Evolutionary conservation across 1,140 invertebrate species (phyloP).

Genomic region (Centruroides vittatus): DNA sequence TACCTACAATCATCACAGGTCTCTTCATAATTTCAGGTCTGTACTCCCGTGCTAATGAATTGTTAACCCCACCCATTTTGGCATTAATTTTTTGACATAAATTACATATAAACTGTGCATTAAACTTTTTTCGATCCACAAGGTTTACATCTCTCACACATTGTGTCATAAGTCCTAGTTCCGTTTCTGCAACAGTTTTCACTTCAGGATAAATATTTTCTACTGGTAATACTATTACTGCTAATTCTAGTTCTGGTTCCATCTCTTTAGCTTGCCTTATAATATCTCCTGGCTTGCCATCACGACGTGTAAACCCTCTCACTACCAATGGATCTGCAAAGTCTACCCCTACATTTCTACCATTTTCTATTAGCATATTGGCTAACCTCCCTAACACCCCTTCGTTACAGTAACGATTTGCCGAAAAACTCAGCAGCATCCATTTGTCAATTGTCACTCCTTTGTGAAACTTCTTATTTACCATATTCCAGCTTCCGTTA

Average conservation of each 20-base stretch:
- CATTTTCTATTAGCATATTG: background rate
- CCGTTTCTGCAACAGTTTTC: slow-evolving; percentile 58
- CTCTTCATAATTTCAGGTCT: slow-evolving; percentile 24
- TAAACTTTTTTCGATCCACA: slow-evolving; percentile 21
- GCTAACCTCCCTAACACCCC: background rate
- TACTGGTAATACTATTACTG: slow-evolving; percentile 1
- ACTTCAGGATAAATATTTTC: slow-evolving; percentile 30
- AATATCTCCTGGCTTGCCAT: background rate
- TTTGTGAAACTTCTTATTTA: slow-evolving; percentile 40
- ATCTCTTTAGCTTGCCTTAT: background rate
- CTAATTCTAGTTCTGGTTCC: background rate
- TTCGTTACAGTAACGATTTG: background rate
- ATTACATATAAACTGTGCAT: slow-evolving; percentile 43
- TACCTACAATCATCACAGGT: slow-evolving; percentile 57
- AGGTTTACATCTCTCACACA: slow-evolving; percentile 51
- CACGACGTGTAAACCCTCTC: background rate
- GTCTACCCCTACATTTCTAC: background rate
- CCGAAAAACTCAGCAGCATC: slow-evolving; percentile 17
- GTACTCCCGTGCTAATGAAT: background rate
- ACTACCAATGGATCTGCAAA: background rate
- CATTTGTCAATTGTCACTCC: slow-evolving; percentile 26
- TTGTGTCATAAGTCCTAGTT: slow-evolving; percentile 61
- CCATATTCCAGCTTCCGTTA: slow-evolving; percentile 45
- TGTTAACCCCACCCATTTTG: slow-evolving; percentile 68
- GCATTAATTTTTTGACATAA: slow-evolving; percentile 71